These are phyloP conservation scores for Drosophila sp. DNA, from an alignment of 1,140 invertebrate genomes.

Conservation along the genomic window DNA sequence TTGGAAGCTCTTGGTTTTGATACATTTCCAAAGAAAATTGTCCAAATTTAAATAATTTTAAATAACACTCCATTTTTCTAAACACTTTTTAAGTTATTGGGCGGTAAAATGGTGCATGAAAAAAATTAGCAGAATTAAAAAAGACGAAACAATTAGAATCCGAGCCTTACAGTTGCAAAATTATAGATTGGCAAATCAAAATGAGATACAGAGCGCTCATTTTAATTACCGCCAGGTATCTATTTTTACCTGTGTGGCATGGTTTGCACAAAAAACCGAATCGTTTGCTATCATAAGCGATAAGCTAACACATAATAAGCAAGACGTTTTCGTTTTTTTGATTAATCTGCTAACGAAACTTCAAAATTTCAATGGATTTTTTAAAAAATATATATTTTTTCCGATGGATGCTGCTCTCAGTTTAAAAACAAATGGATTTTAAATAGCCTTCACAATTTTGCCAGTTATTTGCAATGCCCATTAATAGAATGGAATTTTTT, in stretches of 20 bases:
- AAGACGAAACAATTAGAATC: no score
- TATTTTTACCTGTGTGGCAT: slow-evolving; percentile 23
- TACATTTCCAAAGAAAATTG: no score
- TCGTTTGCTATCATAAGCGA: not conserved
- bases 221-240: slow-evolving; percentile 33
- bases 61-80: no score
- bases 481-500: not conserved
- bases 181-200: not conserved
- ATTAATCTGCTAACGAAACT: not conserved
- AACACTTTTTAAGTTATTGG: no score
- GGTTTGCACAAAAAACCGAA: not conserved
- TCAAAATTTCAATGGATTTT: not conserved
- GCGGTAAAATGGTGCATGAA: no score
- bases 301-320: not conserved
- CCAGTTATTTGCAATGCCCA: not conserved
- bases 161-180: no score
- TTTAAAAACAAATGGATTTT: slow-evolving; percentile 4
- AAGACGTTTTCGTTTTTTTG: not conserved
- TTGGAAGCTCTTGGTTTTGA: no score
- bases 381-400: not conserved
- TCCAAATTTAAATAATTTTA: no score
- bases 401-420: not conserved
- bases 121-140: no score
- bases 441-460: not conserved
- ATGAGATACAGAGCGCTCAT: slow-evolving; percentile 31